Conservation (phyloP, 2,113 vertebrate species). For the Zosterops hypoxanthus region DNA sequence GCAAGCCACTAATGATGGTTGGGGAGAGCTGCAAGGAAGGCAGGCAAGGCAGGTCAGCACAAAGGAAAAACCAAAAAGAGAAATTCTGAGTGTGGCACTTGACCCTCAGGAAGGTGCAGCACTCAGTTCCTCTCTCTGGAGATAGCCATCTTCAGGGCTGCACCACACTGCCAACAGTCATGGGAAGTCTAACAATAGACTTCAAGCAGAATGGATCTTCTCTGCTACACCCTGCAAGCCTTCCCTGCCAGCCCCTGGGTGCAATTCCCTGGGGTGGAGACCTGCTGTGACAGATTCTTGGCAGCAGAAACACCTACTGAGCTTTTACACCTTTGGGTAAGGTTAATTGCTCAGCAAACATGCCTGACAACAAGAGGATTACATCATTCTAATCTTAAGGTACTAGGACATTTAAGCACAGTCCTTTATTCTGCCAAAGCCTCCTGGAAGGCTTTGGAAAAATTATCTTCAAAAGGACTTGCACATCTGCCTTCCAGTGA, state of each 20-base stretch:
- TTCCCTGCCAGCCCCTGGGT: neutral
- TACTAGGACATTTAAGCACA: neutral
- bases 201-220: neutral
- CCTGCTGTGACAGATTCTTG: neutral
- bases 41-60: neutral
- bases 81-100: neutral
- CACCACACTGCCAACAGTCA: neutral
- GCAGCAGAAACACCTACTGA: neutral
- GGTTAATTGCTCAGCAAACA: neutral
- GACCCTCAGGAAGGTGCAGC: neutral
- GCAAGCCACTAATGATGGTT: conserved; percentile 87
- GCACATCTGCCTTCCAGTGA: neutral
- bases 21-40: conserved; percentile 87
- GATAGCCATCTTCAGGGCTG: neutral
- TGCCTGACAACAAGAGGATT: neutral
- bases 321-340: neutral
- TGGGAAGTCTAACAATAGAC: neutral
- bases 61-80: neutral
- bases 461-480: neutral
- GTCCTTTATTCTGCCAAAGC: neutral
- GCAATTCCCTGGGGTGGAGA: neutral
- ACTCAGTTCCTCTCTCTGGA: neutral
- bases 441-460: neutral
- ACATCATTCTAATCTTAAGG: neutral
- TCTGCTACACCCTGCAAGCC: neutral